These are phyloP conservation scores for Isurus oxyrinchus DNA, from an alignment of 2,113 vertebrate genomes.

Conservation along the genomic window DNA sequence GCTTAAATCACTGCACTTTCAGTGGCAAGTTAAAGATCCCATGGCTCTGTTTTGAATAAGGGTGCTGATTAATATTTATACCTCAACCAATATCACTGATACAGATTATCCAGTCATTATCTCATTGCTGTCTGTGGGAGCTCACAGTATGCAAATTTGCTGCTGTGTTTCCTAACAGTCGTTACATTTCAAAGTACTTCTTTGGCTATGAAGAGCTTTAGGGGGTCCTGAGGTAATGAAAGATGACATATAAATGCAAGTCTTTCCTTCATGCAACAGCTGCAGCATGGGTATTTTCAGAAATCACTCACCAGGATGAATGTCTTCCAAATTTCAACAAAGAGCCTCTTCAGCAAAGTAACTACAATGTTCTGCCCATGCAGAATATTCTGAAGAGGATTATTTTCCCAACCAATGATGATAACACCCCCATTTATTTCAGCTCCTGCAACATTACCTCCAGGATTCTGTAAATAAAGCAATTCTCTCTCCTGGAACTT, in stretches of 20 bases:
- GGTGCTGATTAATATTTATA: background rate
- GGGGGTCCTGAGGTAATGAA: background rate
- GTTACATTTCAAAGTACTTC: background rate
- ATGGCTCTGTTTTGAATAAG: background rate
- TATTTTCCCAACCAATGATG: background rate
- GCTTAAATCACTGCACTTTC: too few species aligned
- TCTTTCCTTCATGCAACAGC: background rate
- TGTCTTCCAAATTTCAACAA: background rate
- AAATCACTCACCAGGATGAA: background rate
- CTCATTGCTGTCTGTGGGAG: background rate
- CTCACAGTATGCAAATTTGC: background rate
- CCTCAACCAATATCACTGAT: background rate
- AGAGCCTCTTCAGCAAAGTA: background rate
- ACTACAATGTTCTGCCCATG: background rate
- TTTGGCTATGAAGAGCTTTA: background rate
- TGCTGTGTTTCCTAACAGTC: background rate
- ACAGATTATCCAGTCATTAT: background rate
- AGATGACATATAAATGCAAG: background rate
- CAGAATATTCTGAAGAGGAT: background rate
- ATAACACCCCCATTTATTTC: background rate
- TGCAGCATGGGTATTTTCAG: background rate
- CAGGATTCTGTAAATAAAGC: background rate
- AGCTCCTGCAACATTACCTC: background rate
- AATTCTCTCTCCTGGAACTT: background rate
- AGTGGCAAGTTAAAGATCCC: background rate